Conservation (phyloP, 2,888 invertebrate genomes). For the Stramonita haemastoma region DNA sequence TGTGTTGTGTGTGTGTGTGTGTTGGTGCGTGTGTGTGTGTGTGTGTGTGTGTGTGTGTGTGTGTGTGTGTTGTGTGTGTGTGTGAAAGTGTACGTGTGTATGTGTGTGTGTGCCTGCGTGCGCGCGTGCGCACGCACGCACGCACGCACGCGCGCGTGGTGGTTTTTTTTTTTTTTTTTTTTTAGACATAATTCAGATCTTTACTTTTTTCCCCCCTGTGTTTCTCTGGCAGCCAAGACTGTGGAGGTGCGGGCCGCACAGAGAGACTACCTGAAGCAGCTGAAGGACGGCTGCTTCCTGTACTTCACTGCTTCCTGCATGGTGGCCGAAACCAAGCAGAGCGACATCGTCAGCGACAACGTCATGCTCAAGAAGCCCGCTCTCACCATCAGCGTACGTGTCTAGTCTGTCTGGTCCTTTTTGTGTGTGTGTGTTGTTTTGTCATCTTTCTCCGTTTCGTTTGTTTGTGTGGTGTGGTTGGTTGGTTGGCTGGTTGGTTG, state of each 20-base stretch:
- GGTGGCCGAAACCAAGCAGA: conserved; percentile 88
- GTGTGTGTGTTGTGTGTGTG: too few relatives aligned
- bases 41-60: too few relatives aligned
- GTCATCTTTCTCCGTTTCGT: too few relatives aligned
- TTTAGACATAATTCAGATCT: conserved; percentile 77
- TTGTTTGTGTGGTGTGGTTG: too few relatives aligned
- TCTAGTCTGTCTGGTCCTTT: conserved; percentile 45
- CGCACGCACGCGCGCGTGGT: too few relatives aligned
- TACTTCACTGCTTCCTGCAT: conserved; percentile 87
- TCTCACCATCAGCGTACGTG: conserved; percentile 82
- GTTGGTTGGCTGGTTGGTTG: too few relatives aligned
- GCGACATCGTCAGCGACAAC: conserved; percentile 90
- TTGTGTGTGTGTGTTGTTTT: too few relatives aligned
- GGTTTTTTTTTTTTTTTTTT: too few relatives aligned
- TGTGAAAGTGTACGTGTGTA: too few relatives aligned
- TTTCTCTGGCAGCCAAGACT: conserved; percentile 80
- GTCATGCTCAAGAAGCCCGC: conserved; percentile 87
- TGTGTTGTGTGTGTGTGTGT: neutral
- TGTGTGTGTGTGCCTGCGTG: too few relatives aligned
- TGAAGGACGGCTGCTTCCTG: conserved; percentile 85
- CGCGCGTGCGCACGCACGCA: too few relatives aligned
- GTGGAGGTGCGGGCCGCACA: conserved; percentile 83
- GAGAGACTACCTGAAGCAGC: conserved; percentile 84
- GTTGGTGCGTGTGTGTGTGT: too few relatives aligned
- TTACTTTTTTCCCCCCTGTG: neutral